Evolutionary conservation across 2,888 invertebrate species (phyloP).

Genomic region (Limulus polyphemus): DNA sequence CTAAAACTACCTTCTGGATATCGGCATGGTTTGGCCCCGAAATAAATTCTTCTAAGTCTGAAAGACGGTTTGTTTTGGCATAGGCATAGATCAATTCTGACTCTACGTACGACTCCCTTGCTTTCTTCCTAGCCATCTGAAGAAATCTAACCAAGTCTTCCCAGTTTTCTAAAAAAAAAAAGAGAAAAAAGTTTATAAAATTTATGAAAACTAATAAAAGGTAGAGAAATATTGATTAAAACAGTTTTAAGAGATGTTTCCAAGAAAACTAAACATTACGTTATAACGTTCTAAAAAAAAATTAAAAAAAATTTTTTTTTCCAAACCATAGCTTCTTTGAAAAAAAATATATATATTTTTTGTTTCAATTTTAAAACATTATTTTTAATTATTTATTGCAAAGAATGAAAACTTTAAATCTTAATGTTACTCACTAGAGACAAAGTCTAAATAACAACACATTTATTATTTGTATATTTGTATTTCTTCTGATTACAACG

Average conservation of each 20-base stretch:
- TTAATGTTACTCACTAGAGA: too few species aligned
- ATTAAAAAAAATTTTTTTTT: not conserved
- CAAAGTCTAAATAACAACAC: too few species aligned
- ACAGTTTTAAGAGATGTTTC: too few species aligned
- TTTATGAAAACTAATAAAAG: not conserved
- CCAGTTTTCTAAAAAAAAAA: slow-evolving; percentile 57
- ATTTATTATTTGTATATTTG: too few species aligned
- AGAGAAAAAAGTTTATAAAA: slow-evolving; percentile 1
- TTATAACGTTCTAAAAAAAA: slow-evolving; percentile 44
- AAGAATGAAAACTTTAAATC: too few species aligned
- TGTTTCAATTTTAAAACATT: too few species aligned
- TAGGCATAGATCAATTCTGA: slow-evolving; percentile 98
- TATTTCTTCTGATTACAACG: too few species aligned
- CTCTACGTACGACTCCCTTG: slow-evolving; percentile 95
- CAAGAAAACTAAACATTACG: too few species aligned
- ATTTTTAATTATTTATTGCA: too few species aligned
- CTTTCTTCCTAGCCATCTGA: slow-evolving; percentile 98
- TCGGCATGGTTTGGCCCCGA: slow-evolving; percentile 99
- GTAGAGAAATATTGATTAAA: too few species aligned
- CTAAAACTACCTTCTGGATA: slow-evolving; percentile 63
- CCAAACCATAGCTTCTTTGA: not conserved
- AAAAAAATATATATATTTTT: too few species aligned
- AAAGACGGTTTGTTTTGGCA: slow-evolving; percentile 90
- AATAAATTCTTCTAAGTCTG: slow-evolving; percentile 96
- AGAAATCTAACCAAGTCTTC: slow-evolving; percentile 92